phyloP scores from a whole-genome alignment of 2,888 invertebrate species.

The Dioctria rufipes region DNA sequence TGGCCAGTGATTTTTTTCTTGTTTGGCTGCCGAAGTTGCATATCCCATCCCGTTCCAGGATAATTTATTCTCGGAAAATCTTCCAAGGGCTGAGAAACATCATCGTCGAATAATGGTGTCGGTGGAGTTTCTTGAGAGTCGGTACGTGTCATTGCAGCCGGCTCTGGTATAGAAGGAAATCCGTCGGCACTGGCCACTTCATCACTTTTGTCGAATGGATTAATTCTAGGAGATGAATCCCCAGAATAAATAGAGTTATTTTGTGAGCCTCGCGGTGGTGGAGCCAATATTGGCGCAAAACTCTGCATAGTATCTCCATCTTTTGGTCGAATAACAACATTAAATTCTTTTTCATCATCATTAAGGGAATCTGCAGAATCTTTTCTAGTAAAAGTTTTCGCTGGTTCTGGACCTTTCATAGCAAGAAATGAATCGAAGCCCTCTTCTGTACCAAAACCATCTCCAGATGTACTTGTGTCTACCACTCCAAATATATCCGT shows the following conservation, averaged over 20 bases:
- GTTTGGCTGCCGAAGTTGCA: conserved; percentile 95
- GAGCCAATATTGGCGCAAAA: conserved; percentile 82
- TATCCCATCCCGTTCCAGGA: conserved; percentile 92
- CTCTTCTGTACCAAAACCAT: conserved; percentile 78
- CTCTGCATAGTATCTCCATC: conserved; percentile 71
- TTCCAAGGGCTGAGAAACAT: conserved; percentile 91
- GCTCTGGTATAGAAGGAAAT: conserved; percentile 65
- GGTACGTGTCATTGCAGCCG: conserved; percentile 71
- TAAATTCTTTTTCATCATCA: conserved; percentile 84
- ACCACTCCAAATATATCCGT: conserved; percentile 68
- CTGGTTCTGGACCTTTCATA: conserved; percentile 78
- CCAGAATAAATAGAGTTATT: conserved; percentile 63
- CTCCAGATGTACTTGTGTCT: conserved; percentile 62
- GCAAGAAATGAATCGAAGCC: conserved; percentile 87
- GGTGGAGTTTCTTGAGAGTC: conserved; percentile 87
- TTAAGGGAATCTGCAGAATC: conserved; percentile 83
- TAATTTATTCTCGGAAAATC: conserved; percentile 88
- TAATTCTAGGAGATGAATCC: conserved; percentile 80
- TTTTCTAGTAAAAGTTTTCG: conserved; percentile 69
- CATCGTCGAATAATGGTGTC: conserved; percentile 95
- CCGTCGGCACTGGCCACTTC: conserved; percentile 66
- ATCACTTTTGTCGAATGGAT: conserved; percentile 82
- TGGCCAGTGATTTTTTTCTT: conserved; percentile 97
- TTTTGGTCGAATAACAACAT: conserved; percentile 80
- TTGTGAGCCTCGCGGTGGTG: conserved; percentile 73